Percentiles rank a stretch among this genome's conserved stretches.
Conservation (phyloP, 2,797 vertebrate genomes). For the Sebastes kiyomatsui region DNA sequence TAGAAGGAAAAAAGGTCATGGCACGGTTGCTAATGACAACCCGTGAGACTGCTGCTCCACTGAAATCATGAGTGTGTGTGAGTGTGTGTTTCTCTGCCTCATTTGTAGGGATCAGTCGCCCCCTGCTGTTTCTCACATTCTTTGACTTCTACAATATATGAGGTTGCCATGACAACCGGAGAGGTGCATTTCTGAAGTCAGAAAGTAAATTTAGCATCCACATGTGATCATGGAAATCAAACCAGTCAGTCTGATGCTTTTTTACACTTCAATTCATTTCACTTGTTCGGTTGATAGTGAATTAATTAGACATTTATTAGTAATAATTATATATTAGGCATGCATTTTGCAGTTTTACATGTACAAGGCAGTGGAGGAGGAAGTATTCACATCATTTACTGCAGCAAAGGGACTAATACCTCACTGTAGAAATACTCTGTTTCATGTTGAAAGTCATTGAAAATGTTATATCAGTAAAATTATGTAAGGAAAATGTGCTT, state of each 20-base stretch:
- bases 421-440: background rate
- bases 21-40: conserved; percentile 81
- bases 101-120: conserved; percentile 75
- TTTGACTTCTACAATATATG: conserved; percentile 23
- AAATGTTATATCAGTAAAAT: background rate
- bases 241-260: background rate
- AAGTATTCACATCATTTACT: background rate
- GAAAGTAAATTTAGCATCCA: conserved; percentile 59
- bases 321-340: background rate
- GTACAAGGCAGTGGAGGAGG: background rate
- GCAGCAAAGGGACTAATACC: background rate
- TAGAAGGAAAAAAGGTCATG: conserved; percentile 58
- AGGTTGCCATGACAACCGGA: conserved; percentile 64
- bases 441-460: background rate
- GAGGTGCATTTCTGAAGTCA: conserved; percentile 42
- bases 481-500: background rate
- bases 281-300: background rate
- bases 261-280: background rate
- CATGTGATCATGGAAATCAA: conserved; percentile 39
- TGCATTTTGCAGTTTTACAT: background rate
- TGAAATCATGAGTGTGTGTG: conserved; percentile 6
- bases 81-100: conserved; percentile 7
- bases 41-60: conserved; percentile 49
- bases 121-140: conserved; percentile 75
- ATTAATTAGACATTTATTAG: conserved; percentile 9